These are phyloP conservation scores for Latrodectus geometricus DNA, from an alignment of 1,140 invertebrate species.

Conservation along the genomic window DNA sequence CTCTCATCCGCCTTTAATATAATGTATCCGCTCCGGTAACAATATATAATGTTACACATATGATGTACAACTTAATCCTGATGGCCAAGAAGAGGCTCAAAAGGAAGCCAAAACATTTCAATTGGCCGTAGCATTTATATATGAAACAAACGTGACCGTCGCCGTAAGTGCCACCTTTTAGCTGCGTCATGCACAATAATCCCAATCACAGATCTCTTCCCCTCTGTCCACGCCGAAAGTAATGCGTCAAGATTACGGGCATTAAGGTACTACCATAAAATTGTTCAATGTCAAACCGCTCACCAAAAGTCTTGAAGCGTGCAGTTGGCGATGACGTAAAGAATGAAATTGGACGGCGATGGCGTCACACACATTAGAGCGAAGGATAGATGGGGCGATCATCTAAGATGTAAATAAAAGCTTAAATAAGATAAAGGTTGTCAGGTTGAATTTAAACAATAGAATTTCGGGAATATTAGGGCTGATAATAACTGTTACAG, in stretches of 20 bases:
- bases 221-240: not conserved
- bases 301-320: not conserved
- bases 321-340: not conserved
- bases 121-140: not conserved
- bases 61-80: too few relatives aligned
- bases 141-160: not conserved
- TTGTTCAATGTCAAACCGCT: constrained; percentile 25
- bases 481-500: too few relatives aligned
- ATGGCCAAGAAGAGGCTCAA: too few relatives aligned
- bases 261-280: not conserved
- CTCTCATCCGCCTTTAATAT: too few relatives aligned
- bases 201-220: not conserved
- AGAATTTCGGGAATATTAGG: too few relatives aligned
- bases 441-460: too few relatives aligned
- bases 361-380: too few relatives aligned
- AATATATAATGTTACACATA: too few relatives aligned
- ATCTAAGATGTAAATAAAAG: too few relatives aligned
- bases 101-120: not conserved
- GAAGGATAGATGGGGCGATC: too few relatives aligned
- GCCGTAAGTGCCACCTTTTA: not conserved
- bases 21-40: too few relatives aligned
- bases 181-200: not conserved
- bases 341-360: not conserved
- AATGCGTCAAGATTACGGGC: not conserved
- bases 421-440: too few relatives aligned